These are phyloP conservation scores for Agonopterix alstromeriana DNA, from an alignment of 2,888 invertebrate species.

Conservation along the genomic window DNA sequence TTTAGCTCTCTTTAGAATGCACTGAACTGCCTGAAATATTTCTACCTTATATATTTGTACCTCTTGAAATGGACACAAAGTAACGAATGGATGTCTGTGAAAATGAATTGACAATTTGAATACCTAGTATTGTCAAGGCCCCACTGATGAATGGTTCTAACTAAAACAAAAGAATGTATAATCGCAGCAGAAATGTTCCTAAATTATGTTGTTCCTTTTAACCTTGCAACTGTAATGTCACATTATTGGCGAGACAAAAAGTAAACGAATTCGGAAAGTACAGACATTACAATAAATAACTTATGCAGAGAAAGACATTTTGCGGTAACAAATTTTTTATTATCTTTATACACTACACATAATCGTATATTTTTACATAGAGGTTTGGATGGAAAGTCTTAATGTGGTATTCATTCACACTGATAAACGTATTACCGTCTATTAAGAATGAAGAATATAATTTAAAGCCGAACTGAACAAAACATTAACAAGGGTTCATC, in stretches of 20 bases:
- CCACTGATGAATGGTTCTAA: slow-evolving; percentile 37
- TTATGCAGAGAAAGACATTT: background rate
- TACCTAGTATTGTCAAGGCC: slow-evolving; percentile 45
- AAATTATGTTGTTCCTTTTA: slow-evolving; percentile 19
- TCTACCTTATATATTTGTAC: slow-evolving; percentile 53
- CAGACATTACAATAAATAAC: slow-evolving; percentile 6
- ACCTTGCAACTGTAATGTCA: slow-evolving; percentile 18
- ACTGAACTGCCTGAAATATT: slow-evolving; percentile 31
- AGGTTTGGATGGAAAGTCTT: background rate
- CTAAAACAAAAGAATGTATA: slow-evolving; percentile 66
- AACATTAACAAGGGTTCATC: slow-evolving; percentile 3
- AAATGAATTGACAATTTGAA: slow-evolving; percentile 43
- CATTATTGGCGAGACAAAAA: slow-evolving; percentile 8
- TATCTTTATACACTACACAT: slow-evolving; percentile 4
- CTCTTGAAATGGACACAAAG: slow-evolving; percentile 34
- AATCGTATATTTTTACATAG: background rate
- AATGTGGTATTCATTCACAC: slow-evolving; percentile 2
- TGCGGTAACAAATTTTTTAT: slow-evolving; percentile 1
- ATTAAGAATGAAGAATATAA: background rate
- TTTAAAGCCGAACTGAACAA: background rate
- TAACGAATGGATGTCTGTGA: slow-evolving; percentile 36
- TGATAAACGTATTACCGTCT: slow-evolving; percentile 1
- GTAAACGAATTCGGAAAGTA: slow-evolving; percentile 16
- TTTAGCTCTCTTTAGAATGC: slow-evolving; percentile 26
- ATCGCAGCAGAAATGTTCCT: slow-evolving; percentile 25